Conservation (phyloP, 2,113 vertebrate species). For the Sula dactylatra region DNA sequence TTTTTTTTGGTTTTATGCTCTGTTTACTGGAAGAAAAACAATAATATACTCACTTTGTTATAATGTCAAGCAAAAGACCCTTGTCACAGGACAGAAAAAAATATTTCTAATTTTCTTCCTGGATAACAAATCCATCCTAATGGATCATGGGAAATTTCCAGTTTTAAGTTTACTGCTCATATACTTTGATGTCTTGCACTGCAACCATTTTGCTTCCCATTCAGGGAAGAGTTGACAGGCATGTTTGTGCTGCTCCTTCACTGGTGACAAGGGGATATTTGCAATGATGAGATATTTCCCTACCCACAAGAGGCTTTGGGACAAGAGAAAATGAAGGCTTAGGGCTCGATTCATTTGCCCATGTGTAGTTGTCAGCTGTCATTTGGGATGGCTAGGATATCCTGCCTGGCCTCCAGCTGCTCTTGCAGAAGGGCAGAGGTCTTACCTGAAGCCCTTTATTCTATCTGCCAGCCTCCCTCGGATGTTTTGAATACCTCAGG, state of each 20-base stretch:
- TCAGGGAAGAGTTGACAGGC: neutral
- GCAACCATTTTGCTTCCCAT: neutral
- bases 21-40: neutral
- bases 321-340: neutral
- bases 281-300: neutral
- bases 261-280: neutral
- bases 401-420: constrained; percentile 54
- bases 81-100: neutral
- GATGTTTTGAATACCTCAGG: constrained; percentile 9
- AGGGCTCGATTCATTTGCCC: neutral
- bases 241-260: neutral
- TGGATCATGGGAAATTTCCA: neutral
- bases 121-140: neutral
- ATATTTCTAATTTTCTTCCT: neutral
- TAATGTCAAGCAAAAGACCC: neutral
- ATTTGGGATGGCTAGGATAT: constrained; percentile 21
- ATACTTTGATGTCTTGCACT: neutral
- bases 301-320: neutral
- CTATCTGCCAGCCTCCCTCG: neutral
- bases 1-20: neutral
- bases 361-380: neutral
- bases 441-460: constrained; percentile 17
- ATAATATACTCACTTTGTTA: neutral
- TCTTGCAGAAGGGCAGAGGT: constrained; percentile 39
- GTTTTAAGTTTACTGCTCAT: neutral